Percentiles rank a stretch among this genome's conserved stretches.
Evolutionary conservation across 2,888 invertebrate species (phyloP).

Genomic region (Aleiodes alternator): DNA sequence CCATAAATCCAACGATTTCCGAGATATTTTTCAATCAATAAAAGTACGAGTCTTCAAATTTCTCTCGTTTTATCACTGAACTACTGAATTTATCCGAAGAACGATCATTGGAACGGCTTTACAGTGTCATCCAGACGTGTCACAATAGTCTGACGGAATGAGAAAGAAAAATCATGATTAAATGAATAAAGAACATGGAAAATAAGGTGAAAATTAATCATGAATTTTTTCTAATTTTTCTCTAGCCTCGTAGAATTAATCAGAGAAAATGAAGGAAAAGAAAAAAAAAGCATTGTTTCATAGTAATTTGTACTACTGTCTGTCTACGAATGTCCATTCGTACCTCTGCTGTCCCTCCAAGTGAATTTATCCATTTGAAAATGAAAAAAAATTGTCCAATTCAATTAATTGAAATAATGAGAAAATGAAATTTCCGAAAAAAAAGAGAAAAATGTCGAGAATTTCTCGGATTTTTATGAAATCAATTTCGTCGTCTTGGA

Average conservation of each 20-base stretch:
- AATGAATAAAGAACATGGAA: constrained; percentile 35
- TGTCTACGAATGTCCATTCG: constrained; percentile 35
- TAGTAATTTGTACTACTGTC: constrained; percentile 35
- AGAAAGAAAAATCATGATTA: constrained; percentile 30
- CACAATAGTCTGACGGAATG: constrained; percentile 37
- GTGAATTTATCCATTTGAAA: constrained; percentile 22
- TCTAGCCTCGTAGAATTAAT: constrained; percentile 35
- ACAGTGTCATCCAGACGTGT: constrained; percentile 19
- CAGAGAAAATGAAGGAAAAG: neutral
- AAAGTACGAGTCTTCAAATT: too few species aligned
- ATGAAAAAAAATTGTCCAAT: constrained; percentile 15
- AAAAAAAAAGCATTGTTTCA: constrained; percentile 25
- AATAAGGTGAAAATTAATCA: constrained; percentile 20
- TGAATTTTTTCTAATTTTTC: constrained; percentile 23
- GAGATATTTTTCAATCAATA: neutral
- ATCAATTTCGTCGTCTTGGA: constrained; percentile 41
- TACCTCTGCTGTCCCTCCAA: constrained; percentile 36
- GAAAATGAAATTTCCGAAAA: constrained; percentile 41
- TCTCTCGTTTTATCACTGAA: neutral
- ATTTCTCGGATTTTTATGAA: constrained; percentile 42
- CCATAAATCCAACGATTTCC: too few species aligned
- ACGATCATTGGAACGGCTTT: neutral
- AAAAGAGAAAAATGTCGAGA: constrained; percentile 35
- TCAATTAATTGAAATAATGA: constrained; percentile 15
- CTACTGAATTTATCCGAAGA: constrained; percentile 2